Evolutionary conservation across 2,113 vertebrate genomes (phyloP).

Genomic region (Muntiacus muntjak): DNA sequence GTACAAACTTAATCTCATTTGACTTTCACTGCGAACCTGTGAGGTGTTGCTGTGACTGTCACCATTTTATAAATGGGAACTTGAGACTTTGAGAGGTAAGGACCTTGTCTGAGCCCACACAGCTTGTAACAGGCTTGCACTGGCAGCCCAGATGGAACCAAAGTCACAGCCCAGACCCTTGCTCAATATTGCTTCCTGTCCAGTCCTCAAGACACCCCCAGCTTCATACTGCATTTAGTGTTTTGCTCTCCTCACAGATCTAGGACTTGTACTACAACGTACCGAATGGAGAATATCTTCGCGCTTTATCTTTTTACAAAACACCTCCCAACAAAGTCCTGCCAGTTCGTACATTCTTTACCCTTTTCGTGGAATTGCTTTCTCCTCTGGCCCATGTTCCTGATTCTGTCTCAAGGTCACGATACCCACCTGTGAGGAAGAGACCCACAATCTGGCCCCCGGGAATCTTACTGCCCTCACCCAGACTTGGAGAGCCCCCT

Average conservation of each 20-base stretch:
- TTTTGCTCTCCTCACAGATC: neutral
- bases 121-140: neutral
- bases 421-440: neutral
- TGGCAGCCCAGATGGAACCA: neutral
- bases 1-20: neutral
- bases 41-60: neutral
- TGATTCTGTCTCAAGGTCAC: neutral
- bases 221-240: neutral
- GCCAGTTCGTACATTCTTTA: neutral
- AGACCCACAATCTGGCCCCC: neutral
- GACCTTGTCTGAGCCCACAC: neutral
- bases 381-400: neutral
- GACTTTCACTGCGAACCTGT: neutral
- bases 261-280: neutral
- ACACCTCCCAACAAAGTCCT: neutral
- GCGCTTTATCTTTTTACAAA: neutral
- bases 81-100: neutral
- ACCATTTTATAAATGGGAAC: neutral
- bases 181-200: neutral
- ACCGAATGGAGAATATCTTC: neutral
- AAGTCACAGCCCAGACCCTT: neutral
- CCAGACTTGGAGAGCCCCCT: neutral
- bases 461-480: accelerated
- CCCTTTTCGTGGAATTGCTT: neutral
- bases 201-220: neutral